A percentile compares a stretch with the other conserved stretches of the same genome.
These are phyloP conservation scores for Volucella zonaria DNA, from an alignment of 2,888 invertebrate species.

Conservation along the genomic window DNA sequence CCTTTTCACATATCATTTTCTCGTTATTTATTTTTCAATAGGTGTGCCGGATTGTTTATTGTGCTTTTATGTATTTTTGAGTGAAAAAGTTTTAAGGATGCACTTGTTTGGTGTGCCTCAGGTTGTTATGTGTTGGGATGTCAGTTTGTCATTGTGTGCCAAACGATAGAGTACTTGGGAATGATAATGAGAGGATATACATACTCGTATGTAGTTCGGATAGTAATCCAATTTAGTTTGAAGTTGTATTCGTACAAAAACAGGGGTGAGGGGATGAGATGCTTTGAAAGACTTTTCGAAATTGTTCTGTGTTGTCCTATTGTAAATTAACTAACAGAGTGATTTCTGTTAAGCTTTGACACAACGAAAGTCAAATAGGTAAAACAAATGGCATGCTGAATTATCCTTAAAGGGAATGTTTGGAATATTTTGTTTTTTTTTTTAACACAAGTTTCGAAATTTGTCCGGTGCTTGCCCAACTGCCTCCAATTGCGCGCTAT, in stretches of 20 bases:
- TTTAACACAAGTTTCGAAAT: too few species aligned
- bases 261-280: background rate
- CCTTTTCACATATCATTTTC: conserved; percentile 30
- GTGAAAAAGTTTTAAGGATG: conserved; percentile 14
- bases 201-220: background rate
- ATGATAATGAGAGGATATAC: background rate
- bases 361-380: too few species aligned
- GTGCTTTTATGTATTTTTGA: conserved; percentile 3
- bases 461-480: too few species aligned
- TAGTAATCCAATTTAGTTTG: background rate
- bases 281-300: background rate
- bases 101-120: conserved; percentile 32
- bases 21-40: conserved; percentile 17
- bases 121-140: conserved; percentile 43
- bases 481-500: too few species aligned
- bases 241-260: background rate
- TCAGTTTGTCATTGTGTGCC: conserved; percentile 46
- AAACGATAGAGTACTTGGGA: background rate
- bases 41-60: conserved; percentile 24
- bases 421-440: too few species aligned
- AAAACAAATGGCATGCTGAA: too few species aligned
- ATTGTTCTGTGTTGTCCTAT: too few species aligned
- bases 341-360: too few species aligned
- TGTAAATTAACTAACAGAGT: too few species aligned
- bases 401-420: too few species aligned